Evolutionary conservation across 2,797 vertebrate genomes (phyloP), one percentile per base, ranked within the genome.

Genomic region (Cyprinodon diabolis): DNA sequence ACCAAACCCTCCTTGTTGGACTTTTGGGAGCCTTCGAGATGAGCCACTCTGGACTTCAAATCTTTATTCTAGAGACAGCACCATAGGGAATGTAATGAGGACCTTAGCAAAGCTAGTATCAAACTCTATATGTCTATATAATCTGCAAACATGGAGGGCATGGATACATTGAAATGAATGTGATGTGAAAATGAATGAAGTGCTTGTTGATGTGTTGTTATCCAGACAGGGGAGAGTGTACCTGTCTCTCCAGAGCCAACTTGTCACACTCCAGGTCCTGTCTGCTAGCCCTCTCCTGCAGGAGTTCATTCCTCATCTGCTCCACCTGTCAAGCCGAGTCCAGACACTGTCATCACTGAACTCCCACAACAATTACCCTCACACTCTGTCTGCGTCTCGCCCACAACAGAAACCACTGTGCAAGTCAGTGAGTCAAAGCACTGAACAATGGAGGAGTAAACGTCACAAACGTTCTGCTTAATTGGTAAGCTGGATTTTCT

Each of bases 251-350:
- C 93, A 99, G 91, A 2, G 98, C 95, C 86, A 96, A 96, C 95
- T 99, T 99, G 96, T 99, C 97, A 93, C 97, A 99, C 87, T 99
- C 98, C 93, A 99, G 90, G 88, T 99, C 97, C 90, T 99, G 98
- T 89, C 94, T 96, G 84, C 92, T 83, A 78, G 96, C 94, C 93
- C 96, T 96, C 93, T 99, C 98, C 93, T 99, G 98, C 88, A 99
- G 95, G 30, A 99, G 94, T 87, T 99, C 98, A 52, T 89, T 96
- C 88, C 97, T 97, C 95, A 97, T 96, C 94, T 99, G 97, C 89
- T 99, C 98, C 92, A 98, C 95, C 98, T 99, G 85, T 92, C 89
- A 91, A 92, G 87, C 89, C 91, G 77, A 91, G 90, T 83, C 87
- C 89, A 93, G 89, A 92, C 87, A 92, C 83, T 75, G 89, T 93